Percentiles rank a stretch among this genome's conserved stretches.
These are phyloP conservation scores for Hypolimnas misippus DNA, from an alignment of 2,888 invertebrate species.

Conservation along the genomic window DNA sequence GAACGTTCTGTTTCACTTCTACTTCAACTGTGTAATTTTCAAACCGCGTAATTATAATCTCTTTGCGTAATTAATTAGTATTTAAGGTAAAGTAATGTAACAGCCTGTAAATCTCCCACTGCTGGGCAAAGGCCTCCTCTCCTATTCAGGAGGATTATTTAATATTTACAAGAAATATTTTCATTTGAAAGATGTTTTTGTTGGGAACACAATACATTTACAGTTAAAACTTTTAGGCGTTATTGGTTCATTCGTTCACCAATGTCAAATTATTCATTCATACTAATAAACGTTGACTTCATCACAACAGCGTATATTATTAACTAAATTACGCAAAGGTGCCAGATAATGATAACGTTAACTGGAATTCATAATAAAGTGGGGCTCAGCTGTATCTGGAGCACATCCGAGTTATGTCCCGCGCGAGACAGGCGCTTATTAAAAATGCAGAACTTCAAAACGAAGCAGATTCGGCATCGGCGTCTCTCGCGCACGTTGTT, in stretches of 20 bases:
- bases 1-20: constrained; percentile 30
- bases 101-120: no score
- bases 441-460: constrained; percentile 81
- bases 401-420: constrained; percentile 81
- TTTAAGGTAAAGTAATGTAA: no score
- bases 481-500: constrained; percentile 76
- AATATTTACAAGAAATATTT: no score
- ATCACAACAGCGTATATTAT: constrained; percentile 62
- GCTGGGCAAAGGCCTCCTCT: no score
- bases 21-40: constrained; percentile 6
- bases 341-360: constrained; percentile 82
- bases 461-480: constrained; percentile 72
- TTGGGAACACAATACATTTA: neutral
- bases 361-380: constrained; percentile 81
- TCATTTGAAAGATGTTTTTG: no score
- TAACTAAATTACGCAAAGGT: constrained; percentile 75
- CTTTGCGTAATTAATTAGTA: neutral
- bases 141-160: no score
- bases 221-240: no score
- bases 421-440: constrained; percentile 79
- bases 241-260: neutral
- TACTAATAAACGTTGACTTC: constrained; percentile 51
- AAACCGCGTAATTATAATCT: neutral
- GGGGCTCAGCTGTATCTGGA: constrained; percentile 77
- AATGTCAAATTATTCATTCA: constrained; percentile 37